phyloP scores from a whole-genome alignment of 2,888 invertebrate genomes.

The Himalopsyche kuldschensis region DNA sequence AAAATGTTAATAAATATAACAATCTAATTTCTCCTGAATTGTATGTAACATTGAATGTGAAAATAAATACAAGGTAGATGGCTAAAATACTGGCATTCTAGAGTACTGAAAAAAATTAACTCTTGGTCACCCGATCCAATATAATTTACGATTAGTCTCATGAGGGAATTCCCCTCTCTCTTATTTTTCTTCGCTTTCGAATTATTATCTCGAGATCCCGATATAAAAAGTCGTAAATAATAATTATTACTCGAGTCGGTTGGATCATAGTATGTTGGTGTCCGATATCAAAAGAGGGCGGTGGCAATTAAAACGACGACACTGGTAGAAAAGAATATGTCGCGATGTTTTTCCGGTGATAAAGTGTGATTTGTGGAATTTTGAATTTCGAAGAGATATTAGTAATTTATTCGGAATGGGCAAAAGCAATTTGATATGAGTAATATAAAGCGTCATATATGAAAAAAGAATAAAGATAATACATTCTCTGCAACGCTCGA shows the following conservation, averaged over 20 bases:
- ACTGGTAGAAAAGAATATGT: background rate
- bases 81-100: too few relatives aligned
- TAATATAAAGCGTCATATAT: too few relatives aligned
- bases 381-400: background rate
- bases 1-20: too few relatives aligned
- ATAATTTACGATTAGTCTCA: slow-evolving; percentile 22
- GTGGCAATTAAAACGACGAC: slow-evolving; percentile 25
- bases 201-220: slow-evolving; percentile 10
- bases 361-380: background rate
- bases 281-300: slow-evolving; percentile 32
- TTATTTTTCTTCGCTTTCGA: background rate
- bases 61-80: too few relatives aligned
- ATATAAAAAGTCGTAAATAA: slow-evolving; percentile 27
- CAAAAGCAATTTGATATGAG: too few relatives aligned
- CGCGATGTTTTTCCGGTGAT: background rate
- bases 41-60: too few relatives aligned
- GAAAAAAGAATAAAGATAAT: too few relatives aligned
- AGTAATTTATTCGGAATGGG: background rate
- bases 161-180: slow-evolving; percentile 11
- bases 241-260: slow-evolving; percentile 19
- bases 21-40: too few relatives aligned
- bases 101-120: too few relatives aligned
- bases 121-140: background rate
- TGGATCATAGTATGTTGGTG: slow-evolving; percentile 12
- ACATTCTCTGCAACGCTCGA: too few relatives aligned